phyloP scores from a whole-genome alignment of 2,113 vertebrate species.

The Daboia siamensis region DNA sequence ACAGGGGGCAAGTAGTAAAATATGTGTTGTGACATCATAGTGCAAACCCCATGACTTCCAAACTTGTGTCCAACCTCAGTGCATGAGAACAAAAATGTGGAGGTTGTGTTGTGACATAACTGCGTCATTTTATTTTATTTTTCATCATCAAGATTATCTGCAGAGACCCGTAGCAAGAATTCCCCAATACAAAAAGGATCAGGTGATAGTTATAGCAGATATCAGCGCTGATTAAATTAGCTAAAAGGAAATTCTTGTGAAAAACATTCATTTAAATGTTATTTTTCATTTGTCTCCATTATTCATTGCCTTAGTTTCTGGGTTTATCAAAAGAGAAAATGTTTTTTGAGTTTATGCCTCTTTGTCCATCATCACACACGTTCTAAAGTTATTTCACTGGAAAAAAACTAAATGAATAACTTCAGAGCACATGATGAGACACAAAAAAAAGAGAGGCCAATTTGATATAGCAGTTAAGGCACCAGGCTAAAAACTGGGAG shows the following conservation, averaged over 20 bases:
- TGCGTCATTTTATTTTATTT: neutral
- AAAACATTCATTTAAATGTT: constrained; percentile 30
- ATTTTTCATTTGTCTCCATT: constrained; percentile 43
- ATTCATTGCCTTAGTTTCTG: constrained; percentile 56
- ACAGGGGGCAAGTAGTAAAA: neutral
- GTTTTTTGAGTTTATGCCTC: constrained; percentile 49
- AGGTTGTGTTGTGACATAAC: neutral
- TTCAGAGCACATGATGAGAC: constrained; percentile 57
- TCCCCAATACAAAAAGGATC: neutral
- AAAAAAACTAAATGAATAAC: constrained; percentile 41
- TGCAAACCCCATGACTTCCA: neutral
- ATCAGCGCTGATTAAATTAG: neutral
- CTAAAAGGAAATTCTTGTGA: constrained; percentile 14
- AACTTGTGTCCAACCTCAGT: neutral
- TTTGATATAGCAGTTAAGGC: neutral
- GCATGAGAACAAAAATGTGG: neutral
- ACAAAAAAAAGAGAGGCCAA: neutral
- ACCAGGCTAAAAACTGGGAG: neutral
- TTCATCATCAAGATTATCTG: neutral
- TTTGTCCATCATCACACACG: constrained; percentile 40
- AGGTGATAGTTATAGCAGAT: neutral
- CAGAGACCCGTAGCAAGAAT: neutral
- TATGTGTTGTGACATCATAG: neutral
- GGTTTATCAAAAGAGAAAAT: constrained; percentile 45
- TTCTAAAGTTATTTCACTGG: constrained; percentile 39